A percentile compares a stretch with the other conserved stretches of the same genome.
Evolutionary conservation across 2,888 invertebrate genomes (phyloP).

Genomic region (Lasioglossum marginatum): DNA sequence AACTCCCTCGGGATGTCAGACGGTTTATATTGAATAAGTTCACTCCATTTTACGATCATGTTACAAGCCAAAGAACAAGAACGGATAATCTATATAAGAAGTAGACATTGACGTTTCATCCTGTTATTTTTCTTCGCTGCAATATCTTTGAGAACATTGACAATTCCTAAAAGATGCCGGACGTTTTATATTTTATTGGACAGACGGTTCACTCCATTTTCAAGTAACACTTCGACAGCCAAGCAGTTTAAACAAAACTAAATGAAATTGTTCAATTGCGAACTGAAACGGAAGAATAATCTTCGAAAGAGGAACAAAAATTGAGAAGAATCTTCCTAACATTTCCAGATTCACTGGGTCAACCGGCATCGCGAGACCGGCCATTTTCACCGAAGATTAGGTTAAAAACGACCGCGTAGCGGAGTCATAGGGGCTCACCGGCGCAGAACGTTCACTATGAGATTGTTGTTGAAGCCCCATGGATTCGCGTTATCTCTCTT

Average conservation of each 20-base stretch:
- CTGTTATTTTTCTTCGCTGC: not conserved
- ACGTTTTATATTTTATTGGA: not conserved
- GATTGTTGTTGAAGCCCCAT: not conserved
- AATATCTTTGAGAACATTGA: not conserved
- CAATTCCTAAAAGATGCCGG: not conserved
- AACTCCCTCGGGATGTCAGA: not conserved
- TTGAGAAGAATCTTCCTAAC: not conserved
- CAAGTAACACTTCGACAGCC: not conserved
- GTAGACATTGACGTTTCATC: not conserved
- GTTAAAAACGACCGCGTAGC: not conserved
- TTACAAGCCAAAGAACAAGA: too few relatives aligned
- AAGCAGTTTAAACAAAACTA: not conserved
- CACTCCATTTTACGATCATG: not conserved
- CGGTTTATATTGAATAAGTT: too few relatives aligned
- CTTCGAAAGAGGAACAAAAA: not conserved
- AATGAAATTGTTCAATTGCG: too few relatives aligned
- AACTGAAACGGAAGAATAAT: not conserved
- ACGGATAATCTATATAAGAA: not conserved
- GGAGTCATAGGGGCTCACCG: not conserved
- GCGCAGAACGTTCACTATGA: not conserved
- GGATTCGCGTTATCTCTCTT: conserved; percentile 7
- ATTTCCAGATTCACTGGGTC: not conserved
- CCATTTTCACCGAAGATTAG: not conserved
- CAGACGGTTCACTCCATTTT: not conserved
- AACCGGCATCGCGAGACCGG: not conserved